A percentile compares a stretch with the other conserved stretches of the same genome.
Conservation (phyloP, 2,797 vertebrate species). For the Cyclura pinguis region DNA sequence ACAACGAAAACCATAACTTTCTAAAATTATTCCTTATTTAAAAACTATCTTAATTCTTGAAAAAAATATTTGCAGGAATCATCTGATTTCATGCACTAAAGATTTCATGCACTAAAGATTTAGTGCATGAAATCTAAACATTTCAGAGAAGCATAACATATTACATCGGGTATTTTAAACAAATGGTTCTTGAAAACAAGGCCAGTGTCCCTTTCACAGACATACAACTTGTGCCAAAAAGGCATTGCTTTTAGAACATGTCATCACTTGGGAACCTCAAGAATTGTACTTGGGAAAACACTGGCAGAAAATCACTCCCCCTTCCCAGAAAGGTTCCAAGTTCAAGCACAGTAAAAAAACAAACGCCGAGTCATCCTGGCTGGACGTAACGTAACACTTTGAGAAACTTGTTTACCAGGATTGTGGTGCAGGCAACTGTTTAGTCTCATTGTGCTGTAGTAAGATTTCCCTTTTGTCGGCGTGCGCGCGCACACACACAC, state of each 20-base stretch:
- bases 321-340: conserved; percentile 75
- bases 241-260: conserved; percentile 66
- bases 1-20: neutral
- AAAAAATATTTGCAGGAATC: conserved; percentile 35
- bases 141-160: conserved; percentile 62
- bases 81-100: conserved; percentile 64
- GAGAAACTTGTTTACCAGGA: conserved; percentile 68
- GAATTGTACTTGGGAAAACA: conserved; percentile 75
- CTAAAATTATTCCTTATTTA: conserved; percentile 49
- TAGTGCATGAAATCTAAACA: conserved; percentile 47
- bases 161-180: conserved; percentile 69
- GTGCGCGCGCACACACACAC: neutral
- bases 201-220: conserved; percentile 66
- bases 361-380: conserved; percentile 66
- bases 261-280: conserved; percentile 77
- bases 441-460: neutral
- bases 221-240: conserved; percentile 51
- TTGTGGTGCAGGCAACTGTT: conserved; percentile 21
- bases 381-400: conserved; percentile 65
- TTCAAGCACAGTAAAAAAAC: conserved; percentile 71
- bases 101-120: conserved; percentile 56
- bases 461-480: conserved; percentile 15
- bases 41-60: conserved; percentile 52
- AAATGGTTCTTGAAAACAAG: conserved; percentile 66
- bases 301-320: conserved; percentile 69